These are phyloP conservation scores for Gobio gobio DNA, from an alignment of 2,113 vertebrate species.

Conservation along the genomic window DNA sequence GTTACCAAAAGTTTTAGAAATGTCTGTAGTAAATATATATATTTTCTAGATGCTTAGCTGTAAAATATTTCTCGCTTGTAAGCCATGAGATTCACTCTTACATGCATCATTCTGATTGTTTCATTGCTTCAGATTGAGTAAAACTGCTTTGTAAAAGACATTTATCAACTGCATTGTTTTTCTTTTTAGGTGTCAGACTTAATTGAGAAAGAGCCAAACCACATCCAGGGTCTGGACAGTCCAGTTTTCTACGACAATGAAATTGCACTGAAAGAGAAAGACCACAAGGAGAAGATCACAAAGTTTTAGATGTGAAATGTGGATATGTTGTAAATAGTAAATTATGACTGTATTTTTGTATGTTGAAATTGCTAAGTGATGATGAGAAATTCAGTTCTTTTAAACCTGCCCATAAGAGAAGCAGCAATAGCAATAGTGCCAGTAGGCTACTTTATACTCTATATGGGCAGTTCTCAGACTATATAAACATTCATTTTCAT, in stretches of 20 bases:
- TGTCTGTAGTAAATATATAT: no score
- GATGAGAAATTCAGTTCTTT: background rate
- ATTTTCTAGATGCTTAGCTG: background rate
- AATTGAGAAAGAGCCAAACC: constrained; percentile 60
- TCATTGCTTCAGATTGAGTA: background rate
- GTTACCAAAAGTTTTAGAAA: no score
- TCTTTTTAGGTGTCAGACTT: constrained; percentile 59
- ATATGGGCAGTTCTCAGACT: background rate
- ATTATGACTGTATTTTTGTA: constrained; percentile 10
- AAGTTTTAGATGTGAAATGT: constrained; percentile 59
- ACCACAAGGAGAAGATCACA: constrained; percentile 61
- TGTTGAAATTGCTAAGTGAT: background rate
- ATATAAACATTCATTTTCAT: background rate
- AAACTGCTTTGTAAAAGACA: no score
- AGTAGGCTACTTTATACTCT: background rate
- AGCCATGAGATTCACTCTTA: no score
- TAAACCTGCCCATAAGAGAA: background rate
- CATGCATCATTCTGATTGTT: background rate
- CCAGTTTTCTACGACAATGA: constrained; percentile 56
- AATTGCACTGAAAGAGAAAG: constrained; percentile 53
- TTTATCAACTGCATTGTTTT: constrained; percentile 7
- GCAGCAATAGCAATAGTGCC: background rate
- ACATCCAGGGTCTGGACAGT: constrained; percentile 59
- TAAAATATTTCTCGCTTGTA: no score
- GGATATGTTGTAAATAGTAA: constrained; percentile 31